Evolutionary conservation across 1,140 invertebrate species (phyloP).

Genomic region (Lerema accius): DNA sequence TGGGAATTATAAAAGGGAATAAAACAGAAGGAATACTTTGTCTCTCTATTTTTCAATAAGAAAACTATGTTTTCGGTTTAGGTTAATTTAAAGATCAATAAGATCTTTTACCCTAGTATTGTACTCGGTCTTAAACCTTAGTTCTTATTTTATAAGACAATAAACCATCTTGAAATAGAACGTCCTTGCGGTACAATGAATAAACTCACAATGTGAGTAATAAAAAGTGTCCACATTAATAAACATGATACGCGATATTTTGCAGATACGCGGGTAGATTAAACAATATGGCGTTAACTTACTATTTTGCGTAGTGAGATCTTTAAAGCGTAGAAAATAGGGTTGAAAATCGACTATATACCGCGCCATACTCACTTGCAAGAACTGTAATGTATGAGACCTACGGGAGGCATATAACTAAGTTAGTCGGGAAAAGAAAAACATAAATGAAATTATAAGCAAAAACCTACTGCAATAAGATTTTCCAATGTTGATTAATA

Average conservation of each 20-base stretch:
- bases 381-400: slow-evolving; percentile 54
- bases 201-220: slow-evolving; percentile 63
- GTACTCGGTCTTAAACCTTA: too few relatives aligned
- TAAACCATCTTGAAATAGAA: slow-evolving; percentile 26
- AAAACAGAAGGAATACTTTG: too few relatives aligned
- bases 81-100: too few relatives aligned
- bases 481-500: too few relatives aligned
- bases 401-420: slow-evolving; percentile 67
- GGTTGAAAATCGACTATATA: neutral
- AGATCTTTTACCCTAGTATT: too few relatives aligned
- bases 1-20: too few relatives aligned
- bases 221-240: slow-evolving; percentile 69
- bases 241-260: slow-evolving; percentile 74
- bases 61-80: too few relatives aligned
- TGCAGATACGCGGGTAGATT: slow-evolving; percentile 56
- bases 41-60: too few relatives aligned
- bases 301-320: neutral
- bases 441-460: slow-evolving; percentile 1
- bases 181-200: slow-evolving; percentile 53
- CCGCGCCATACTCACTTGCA: neutral
- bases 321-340: neutral
- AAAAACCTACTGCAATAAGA: too few relatives aligned
- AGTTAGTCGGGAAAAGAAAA: slow-evolving; percentile 58
- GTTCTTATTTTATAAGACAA: neutral
- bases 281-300: slow-evolving; percentile 50